Conservation (phyloP, 2,113 vertebrate genomes). For the Alethe diademata region DNA sequence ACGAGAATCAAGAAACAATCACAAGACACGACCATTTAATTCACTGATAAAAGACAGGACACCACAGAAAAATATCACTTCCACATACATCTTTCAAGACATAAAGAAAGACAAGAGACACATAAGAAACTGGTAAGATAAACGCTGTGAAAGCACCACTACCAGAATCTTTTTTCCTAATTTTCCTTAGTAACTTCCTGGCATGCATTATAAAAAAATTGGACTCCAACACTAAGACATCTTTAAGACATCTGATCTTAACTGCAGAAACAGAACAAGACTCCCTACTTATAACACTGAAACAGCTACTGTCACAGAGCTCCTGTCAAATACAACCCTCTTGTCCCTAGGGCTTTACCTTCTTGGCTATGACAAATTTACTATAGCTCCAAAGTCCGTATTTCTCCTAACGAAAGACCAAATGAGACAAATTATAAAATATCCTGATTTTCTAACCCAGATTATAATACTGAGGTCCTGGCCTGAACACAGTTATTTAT, state of each 20-base stretch:
- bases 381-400: background rate
- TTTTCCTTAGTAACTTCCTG: conserved; percentile 30
- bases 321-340: background rate
- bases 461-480: conserved; percentile 17
- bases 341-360: background rate
- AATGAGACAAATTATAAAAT: conserved; percentile 15
- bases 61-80: conserved; percentile 74
- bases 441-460: conserved; percentile 28
- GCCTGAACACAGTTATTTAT: conserved; percentile 48
- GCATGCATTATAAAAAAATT: background rate
- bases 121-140: conserved; percentile 62
- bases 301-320: conserved; percentile 23
- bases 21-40: conserved; percentile 73
- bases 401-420: conserved; percentile 22
- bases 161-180: conserved; percentile 41
- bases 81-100: conserved; percentile 77
- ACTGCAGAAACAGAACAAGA: background rate
- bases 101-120: conserved; percentile 75
- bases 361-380: background rate
- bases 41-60: conserved; percentile 77
- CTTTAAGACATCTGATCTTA: conserved; percentile 16
- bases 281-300: background rate
- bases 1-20: conserved; percentile 70
- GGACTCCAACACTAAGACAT: background rate
- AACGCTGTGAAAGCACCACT: conserved; percentile 53